Evolutionary conservation across 2,888 invertebrate species (phyloP).

Genomic region (Chelonus formosanus): DNA sequence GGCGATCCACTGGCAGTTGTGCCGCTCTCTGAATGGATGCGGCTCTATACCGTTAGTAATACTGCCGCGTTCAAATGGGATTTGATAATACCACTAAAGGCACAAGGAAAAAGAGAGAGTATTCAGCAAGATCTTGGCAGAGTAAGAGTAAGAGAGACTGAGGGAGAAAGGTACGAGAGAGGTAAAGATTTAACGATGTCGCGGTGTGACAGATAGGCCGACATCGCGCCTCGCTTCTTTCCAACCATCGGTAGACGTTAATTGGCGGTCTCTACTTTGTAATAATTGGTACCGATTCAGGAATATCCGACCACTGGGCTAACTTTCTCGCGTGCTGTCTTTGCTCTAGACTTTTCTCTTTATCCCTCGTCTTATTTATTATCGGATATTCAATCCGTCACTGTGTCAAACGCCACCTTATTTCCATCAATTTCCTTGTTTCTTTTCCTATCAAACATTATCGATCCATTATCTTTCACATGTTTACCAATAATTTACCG

Average conservation of each 20-base stretch:
- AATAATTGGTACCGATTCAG: conserved; percentile 40
- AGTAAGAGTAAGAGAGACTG: conserved; percentile 9
- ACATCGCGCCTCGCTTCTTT: conserved; percentile 42
- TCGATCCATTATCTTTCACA: too few species aligned
- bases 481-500: too few species aligned
- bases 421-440: too few species aligned
- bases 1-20: conserved; percentile 34
- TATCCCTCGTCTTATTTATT: not conserved
- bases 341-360: not conserved
- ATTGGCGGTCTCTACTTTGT: conserved; percentile 44
- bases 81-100: conserved; percentile 26
- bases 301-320: conserved; percentile 20
- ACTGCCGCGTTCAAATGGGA: conserved; percentile 24
- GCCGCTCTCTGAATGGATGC: conserved; percentile 36
- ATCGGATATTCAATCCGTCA: not conserved
- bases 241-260: conserved; percentile 37
- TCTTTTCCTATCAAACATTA: not conserved
- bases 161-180: conserved; percentile 8
- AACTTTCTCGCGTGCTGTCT: conserved; percentile 12
- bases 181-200: conserved; percentile 42
- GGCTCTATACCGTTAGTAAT: conserved; percentile 28
- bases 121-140: not conserved
- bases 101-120: conserved; percentile 10
- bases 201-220: conserved; percentile 40
- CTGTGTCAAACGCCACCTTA: too few species aligned